Percentiles rank a stretch among this genome's conserved stretches.
Evolutionary conservation across 2,888 invertebrate genomes (phyloP).

Genomic region (Ferrisia virgata): DNA sequence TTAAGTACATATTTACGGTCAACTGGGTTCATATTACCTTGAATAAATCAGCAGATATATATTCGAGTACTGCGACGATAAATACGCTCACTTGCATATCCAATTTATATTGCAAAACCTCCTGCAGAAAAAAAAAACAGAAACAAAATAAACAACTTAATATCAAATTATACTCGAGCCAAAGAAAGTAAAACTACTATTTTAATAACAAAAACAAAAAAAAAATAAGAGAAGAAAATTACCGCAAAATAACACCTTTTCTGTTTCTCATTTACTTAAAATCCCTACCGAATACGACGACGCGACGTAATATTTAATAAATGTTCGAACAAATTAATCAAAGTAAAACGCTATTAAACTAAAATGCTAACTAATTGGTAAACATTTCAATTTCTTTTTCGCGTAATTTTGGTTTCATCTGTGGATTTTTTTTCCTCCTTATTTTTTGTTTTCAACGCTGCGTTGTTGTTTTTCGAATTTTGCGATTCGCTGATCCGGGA

Average conservation of each 20-base stretch:
- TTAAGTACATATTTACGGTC: not conserved
- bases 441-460: not conserved
- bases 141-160: constrained; percentile 18
- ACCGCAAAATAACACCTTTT: not conserved
- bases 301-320: not conserved
- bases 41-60: constrained; percentile 90
- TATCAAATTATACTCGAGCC: not conserved
- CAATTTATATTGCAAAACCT: constrained; percentile 80
- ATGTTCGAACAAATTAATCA: not conserved
- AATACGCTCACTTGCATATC: constrained; percentile 84
- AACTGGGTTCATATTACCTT: constrained; percentile 59
- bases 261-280: not conserved
- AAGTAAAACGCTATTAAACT: not conserved
- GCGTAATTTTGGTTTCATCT: not conserved
- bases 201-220: not conserved
- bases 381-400: constrained; percentile 10
- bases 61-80: constrained; percentile 89
- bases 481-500: not conserved
- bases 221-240: not conserved
- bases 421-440: not conserved
- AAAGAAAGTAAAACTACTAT: not conserved
- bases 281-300: not conserved
- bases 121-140: constrained; percentile 58
- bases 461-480: not conserved
- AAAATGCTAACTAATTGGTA: not conserved